A percentile compares a stretch with the other conserved stretches of the same genome.
Evolutionary conservation across 2,797 vertebrate species (phyloP).

Genomic region (Sebastes cheni): DNA sequence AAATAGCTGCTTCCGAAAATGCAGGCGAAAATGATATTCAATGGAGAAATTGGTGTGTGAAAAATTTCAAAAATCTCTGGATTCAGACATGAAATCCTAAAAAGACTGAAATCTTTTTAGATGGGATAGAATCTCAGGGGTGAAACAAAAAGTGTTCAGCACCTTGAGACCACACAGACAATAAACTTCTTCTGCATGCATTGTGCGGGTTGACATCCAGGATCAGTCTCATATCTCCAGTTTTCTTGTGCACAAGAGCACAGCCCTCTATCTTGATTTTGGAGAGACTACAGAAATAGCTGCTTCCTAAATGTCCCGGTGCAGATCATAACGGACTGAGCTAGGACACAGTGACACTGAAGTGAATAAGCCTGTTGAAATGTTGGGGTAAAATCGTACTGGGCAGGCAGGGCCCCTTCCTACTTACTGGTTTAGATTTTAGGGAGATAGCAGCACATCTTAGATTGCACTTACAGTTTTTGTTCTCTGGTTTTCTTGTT

Average conservation of each 20-base stretch:
- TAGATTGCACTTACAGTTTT: not conserved
- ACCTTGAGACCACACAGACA: not conserved
- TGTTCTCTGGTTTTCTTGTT: not conserved
- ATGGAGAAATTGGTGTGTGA: not conserved
- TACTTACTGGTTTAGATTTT: not conserved
- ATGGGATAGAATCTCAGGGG: not conserved
- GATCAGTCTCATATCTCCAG: not conserved
- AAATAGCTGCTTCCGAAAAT: not conserved
- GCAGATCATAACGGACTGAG: not conserved
- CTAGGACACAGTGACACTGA: not conserved
- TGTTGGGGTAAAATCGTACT: not conserved
- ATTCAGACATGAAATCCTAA: not conserved
- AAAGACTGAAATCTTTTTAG: not conserved
- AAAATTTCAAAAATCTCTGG: not conserved
- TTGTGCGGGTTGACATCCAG: not conserved
- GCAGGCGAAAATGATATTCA: no score
- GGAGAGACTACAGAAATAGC: not conserved
- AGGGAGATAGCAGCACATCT: not conserved
- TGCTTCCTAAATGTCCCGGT: not conserved
- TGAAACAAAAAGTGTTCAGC: not conserved
- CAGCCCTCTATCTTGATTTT: not conserved
- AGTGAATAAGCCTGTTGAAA: not conserved
- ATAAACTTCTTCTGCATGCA: not conserved
- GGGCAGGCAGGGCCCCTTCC: not conserved
- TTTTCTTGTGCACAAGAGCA: not conserved